A percentile compares a stretch with the other conserved stretches of the same genome.
These are phyloP conservation scores for Watsonalla cultraria DNA, from an alignment of 2,888 invertebrate species.

Conservation along the genomic window DNA sequence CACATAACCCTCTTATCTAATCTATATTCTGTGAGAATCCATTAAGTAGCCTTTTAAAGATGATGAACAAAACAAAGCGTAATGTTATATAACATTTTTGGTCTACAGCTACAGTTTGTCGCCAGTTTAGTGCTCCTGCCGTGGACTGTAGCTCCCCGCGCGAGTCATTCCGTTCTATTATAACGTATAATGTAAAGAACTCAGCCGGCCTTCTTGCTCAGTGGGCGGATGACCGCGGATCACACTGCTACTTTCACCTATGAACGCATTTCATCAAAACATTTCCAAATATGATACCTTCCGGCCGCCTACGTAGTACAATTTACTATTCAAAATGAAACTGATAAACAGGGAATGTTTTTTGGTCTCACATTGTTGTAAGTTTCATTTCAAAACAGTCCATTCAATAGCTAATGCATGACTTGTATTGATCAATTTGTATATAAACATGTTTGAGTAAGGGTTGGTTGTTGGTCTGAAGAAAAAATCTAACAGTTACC, in stretches of 20 bases:
- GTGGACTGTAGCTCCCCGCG: constrained; percentile 12
- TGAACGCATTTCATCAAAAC: constrained; percentile 46
- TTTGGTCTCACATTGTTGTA: too few relatives aligned
- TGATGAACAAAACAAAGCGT: too few relatives aligned
- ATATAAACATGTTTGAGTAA: not conserved
- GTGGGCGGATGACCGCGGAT: constrained; percentile 57
- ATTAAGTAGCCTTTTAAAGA: too few relatives aligned
- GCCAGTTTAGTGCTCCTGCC: not conserved
- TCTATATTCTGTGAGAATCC: too few relatives aligned
- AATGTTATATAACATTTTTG: too few relatives aligned
- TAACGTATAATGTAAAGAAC: constrained; percentile 30
- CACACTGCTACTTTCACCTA: constrained; percentile 59
- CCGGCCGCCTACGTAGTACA: not conserved
- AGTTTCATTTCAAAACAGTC: not conserved
- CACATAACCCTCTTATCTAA: too few relatives aligned
- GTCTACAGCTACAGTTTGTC: too few relatives aligned
- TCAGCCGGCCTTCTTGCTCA: constrained; percentile 65
- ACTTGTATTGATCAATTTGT: not conserved
- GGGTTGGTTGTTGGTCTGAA: too few relatives aligned
- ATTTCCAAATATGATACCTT: constrained; percentile 6
- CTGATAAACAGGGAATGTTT: too few relatives aligned
- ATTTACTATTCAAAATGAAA: too few relatives aligned
- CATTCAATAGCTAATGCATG: not conserved
- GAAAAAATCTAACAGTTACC: too few relatives aligned
- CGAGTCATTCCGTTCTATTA: constrained; percentile 13